Conservation (phyloP, 1,140 invertebrate genomes). For the Drosophila lowei region DNA sequence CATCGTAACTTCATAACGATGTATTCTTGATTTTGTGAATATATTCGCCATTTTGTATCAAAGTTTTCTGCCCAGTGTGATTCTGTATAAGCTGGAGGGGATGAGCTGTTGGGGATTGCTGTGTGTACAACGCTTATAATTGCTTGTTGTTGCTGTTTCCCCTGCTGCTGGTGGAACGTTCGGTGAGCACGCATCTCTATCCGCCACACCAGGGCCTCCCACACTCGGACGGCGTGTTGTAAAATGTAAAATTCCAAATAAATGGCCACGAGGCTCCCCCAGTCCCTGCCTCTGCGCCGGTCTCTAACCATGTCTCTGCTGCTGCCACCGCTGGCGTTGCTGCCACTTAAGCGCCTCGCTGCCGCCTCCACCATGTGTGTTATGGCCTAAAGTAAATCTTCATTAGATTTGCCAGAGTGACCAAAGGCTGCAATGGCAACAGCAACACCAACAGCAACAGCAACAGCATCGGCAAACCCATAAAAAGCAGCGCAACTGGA, state of each 20-base stretch:
- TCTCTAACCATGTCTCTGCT: background rate
- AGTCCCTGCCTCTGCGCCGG: background rate
- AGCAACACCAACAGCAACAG: conserved; percentile 24
- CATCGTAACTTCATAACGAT: too few species aligned
- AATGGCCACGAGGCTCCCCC: conserved; percentile 62
- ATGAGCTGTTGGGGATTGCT: conserved; percentile 17
- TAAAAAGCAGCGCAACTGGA: conserved; percentile 68
- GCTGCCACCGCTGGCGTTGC: conserved; percentile 16
- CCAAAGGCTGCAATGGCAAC: conserved; percentile 55
- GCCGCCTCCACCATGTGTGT: conserved; percentile 56
- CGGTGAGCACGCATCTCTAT: conserved; percentile 60
- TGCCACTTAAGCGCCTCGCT: conserved; percentile 66
- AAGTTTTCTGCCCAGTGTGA: too few species aligned
- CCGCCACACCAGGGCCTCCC: conserved; percentile 40
- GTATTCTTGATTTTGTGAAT: too few species aligned
- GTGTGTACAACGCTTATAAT: conserved; percentile 75
- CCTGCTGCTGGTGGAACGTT: conserved; percentile 28
- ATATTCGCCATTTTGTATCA: too few species aligned
- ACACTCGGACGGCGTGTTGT: conserved; percentile 48
- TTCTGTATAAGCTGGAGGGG: background rate
- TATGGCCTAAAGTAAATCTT: conserved; percentile 83
- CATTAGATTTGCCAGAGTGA: conserved; percentile 78
- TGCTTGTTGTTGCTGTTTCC: conserved; percentile 64
- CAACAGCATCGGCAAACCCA: conserved; percentile 32
- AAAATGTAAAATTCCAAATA: conserved; percentile 82